These are phyloP conservation scores for Manis pentadactyla DNA, from an alignment of 2,797 vertebrate species.

Conservation along the genomic window DNA sequence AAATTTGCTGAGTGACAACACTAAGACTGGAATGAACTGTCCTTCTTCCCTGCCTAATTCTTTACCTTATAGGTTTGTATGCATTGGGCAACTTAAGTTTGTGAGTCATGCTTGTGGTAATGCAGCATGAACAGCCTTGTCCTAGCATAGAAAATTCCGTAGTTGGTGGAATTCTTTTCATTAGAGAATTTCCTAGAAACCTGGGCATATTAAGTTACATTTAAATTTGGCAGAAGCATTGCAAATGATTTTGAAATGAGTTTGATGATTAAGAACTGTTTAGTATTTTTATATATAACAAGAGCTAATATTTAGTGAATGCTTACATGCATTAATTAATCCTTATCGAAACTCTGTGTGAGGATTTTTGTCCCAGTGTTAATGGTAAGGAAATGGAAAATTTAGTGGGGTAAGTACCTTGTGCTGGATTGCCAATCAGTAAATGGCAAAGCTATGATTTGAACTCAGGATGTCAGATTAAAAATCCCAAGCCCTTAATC, in stretches of 20 bases:
- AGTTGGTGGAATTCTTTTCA: neutral
- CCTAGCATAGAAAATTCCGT: too few species aligned
- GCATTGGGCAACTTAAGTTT: fast-evolving
- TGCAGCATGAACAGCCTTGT: fast-evolving
- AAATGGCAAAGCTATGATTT: neutral
- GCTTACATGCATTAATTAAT: neutral
- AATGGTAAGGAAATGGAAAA: neutral
- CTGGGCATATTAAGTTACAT: neutral
- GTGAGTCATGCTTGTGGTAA: neutral
- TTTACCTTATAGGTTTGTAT: neutral
- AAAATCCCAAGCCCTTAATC: neutral
- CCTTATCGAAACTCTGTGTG: neutral
- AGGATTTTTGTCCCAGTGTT: neutral
- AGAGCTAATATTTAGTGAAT: neutral
- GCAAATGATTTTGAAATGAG: neutral
- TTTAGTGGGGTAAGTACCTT: too few species aligned
- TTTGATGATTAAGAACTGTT: neutral
- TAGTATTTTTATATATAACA: neutral
- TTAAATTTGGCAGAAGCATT: neutral
- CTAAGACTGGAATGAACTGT: fast-evolving
- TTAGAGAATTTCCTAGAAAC: neutral
- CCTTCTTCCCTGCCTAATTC: neutral
- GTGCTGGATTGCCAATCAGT: neutral
- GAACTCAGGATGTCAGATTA: neutral
- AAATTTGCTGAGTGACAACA: neutral